Evolutionary conservation across 2,888 invertebrate genomes (phyloP), one percentile per base, ranked within the genome.

Genomic region (Fabriciana adippe): DNA sequence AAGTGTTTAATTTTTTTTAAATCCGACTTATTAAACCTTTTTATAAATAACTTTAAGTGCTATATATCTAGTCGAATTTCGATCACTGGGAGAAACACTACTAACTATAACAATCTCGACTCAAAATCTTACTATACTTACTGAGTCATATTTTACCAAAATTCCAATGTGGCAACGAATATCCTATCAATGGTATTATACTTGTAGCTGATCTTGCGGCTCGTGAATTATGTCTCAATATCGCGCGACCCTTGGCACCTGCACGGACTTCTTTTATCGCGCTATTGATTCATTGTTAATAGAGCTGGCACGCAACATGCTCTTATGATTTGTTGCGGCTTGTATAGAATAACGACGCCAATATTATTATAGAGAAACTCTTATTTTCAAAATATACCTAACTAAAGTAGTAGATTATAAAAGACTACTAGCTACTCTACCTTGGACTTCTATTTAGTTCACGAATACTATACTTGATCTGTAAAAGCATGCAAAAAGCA

Each of bases 151-250:
- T 26, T 26, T 48, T 59, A n/a, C n/a, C 2, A 59, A 48, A 4
- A 13, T 59, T 13, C 47, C 13, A 6, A 41, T 41, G 0, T 26
- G 31, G 31, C 48, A 31, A 31, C 59, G 35, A 55, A 55, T 50
- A 61, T 55, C 54, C 55, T 51, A 65, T 64, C 64, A 41, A n/a
- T 57, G 65, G 41, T 54, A 60, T 54, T 60, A 60, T 66, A 55
- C 21, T 47, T 35, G 21, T 66, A 66, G 60, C 66, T 66, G 66
- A 66, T 60, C 48, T 48, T 66, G 60, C 55, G 70, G 73, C 72
- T 75, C 56, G 72, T 81, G 85, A 90, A 82, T 89, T 90, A 90
- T 90, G 85, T 84, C 85, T 89, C 84, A 90, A 89, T 89, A 89
- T 86, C 78, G 79, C 76, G 67, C 76, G 81, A 80, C 82, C 84